These are phyloP conservation scores for Lophius piscatorius DNA, from an alignment of 2,113 vertebrate species.

Conservation along the genomic window DNA sequence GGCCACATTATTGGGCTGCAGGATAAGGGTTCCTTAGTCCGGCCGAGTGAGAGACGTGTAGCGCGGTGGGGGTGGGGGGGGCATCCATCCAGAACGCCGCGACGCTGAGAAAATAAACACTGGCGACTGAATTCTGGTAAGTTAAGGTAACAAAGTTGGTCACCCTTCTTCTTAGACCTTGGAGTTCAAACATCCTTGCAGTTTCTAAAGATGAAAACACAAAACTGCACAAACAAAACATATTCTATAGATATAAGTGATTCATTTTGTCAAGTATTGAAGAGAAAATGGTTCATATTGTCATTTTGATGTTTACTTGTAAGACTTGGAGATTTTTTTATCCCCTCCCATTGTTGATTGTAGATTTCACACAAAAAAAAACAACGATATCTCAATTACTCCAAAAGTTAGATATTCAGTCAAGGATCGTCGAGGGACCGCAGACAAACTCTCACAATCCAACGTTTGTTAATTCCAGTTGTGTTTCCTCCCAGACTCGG, in stretches of 20 bases:
- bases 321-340: too few relatives aligned
- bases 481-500: slow-evolving; percentile 47
- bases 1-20: slow-evolving; percentile 71
- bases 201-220: not conserved
- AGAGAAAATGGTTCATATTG: not conserved
- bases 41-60: slow-evolving; percentile 57
- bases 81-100: slow-evolving; percentile 51
- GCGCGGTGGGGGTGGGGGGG: too few relatives aligned
- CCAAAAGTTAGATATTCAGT: too few relatives aligned
- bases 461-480: slow-evolving; percentile 46
- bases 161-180: not conserved
- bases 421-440: too few relatives aligned
- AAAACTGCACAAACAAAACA: not conserved
- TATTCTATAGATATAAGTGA: not conserved
- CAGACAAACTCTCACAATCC: not conserved
- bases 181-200: too few relatives aligned
- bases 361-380: not conserved
- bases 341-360: not conserved
- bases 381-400: too few relatives aligned
- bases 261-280: not conserved
- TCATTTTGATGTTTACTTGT: too few relatives aligned
- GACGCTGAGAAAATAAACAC: slow-evolving; percentile 55
- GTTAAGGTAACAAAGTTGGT: slow-evolving; percentile 6
- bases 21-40: slow-evolving; percentile 75
- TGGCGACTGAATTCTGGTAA: slow-evolving; percentile 16